phyloP scores from a whole-genome alignment of 2,113 vertebrate species.

The Urocynchramus pylzowi region DNA sequence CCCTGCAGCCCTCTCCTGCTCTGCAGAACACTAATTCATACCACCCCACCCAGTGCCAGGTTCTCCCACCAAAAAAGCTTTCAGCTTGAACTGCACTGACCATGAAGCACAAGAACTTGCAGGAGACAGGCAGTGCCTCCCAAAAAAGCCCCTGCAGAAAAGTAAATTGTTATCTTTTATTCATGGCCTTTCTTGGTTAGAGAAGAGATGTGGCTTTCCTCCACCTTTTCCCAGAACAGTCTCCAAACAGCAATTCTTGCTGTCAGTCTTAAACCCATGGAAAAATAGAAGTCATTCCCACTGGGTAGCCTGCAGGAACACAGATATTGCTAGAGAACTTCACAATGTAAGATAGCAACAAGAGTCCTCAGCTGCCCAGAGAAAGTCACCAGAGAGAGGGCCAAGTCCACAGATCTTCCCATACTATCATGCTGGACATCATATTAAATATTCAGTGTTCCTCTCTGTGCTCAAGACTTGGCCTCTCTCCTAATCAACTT shows the following conservation, averaged over 20 bases:
- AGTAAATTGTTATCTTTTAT: neutral
- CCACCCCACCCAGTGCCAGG: too few species aligned
- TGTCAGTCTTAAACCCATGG: neutral
- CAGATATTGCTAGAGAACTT: neutral
- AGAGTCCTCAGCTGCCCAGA: neutral
- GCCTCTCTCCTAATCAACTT: neutral
- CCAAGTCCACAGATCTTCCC: neutral
- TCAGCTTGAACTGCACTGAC: neutral
- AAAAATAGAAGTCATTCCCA: neutral
- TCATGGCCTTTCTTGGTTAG: neutral
- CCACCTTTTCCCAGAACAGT: neutral
- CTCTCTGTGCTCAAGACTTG: neutral
- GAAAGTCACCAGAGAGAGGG: neutral
- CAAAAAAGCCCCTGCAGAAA: neutral
- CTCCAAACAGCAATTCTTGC: neutral
- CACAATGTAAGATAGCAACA: accelerated
- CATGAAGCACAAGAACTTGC: neutral
- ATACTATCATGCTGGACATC: neutral
- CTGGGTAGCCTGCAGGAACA: neutral
- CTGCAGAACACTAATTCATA: neutral
- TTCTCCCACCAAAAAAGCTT: neutral
- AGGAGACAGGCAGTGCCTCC: neutral
- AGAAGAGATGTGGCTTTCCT: neutral
- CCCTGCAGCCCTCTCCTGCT: neutral
- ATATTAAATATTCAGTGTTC: neutral